These are phyloP conservation scores for Oxytorus armatus DNA, from an alignment of 2,888 invertebrate species.

Conservation along the genomic window DNA sequence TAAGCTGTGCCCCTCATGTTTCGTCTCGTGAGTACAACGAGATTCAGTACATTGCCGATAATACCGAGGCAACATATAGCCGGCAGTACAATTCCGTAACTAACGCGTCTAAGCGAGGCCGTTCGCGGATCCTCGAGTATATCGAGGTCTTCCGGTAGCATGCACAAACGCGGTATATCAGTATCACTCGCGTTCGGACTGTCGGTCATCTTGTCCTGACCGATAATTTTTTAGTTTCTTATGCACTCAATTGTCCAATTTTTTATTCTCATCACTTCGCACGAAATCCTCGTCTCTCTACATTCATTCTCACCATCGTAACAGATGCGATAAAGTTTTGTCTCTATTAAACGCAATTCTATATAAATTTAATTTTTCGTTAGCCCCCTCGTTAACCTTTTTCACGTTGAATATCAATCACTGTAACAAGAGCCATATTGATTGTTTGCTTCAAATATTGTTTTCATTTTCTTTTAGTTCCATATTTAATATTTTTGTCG, in stretches of 20 bases:
- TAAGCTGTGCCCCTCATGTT: conserved; percentile 93
- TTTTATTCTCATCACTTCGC: conserved; percentile 24
- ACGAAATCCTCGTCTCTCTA: not conserved
- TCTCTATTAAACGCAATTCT: not conserved
- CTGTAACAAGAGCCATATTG: not conserved
- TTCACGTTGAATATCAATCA: not conserved
- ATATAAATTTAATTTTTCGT: not conserved
- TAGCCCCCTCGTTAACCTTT: not conserved
- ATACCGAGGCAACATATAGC: conserved; percentile 90
- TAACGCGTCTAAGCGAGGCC: conserved; percentile 86
- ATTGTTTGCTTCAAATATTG: not conserved
- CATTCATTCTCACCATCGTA: not conserved
- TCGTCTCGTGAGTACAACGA: conserved; percentile 91
- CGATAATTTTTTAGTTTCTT: conserved; percentile 34
- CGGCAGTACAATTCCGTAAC: conserved; percentile 89
- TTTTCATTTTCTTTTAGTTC: not conserved
- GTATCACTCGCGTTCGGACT: conserved; percentile 69
- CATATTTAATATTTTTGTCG: not conserved
- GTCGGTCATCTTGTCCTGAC: conserved; percentile 69
- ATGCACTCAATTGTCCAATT: conserved; percentile 16
- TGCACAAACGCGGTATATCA: conserved; percentile 70
- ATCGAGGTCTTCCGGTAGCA: conserved; percentile 75
- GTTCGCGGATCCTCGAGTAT: conserved; percentile 87
- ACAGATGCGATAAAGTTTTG: not conserved
- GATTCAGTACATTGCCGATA: conserved; percentile 91